Conservation (phyloP, 2,888 invertebrate genomes). For the Rhopalosiphum nymphaeae region DNA sequence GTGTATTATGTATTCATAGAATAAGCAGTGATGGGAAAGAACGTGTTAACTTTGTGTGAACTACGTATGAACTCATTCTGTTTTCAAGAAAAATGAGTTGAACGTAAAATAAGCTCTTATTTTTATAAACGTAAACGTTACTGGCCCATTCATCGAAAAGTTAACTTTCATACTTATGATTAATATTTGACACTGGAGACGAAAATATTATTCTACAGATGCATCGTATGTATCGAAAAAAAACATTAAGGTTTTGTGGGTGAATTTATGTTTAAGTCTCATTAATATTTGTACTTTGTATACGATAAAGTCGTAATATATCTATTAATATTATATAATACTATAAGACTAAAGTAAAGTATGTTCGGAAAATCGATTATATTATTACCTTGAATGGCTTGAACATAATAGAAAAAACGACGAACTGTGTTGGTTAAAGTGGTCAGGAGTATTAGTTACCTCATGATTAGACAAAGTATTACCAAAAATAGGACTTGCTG, state of each 20-base stretch:
- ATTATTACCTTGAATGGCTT: background rate
- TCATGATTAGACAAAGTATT: too few relatives aligned
- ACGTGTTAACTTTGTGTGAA: background rate
- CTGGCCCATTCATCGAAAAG: background rate
- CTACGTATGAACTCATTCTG: background rate
- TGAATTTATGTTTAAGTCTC: too few relatives aligned
- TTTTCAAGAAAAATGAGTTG: background rate
- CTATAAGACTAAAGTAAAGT: background rate
- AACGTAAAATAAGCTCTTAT: background rate
- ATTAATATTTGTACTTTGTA: too few relatives aligned
- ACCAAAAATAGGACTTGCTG: too few relatives aligned
- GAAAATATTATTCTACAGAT: too few relatives aligned
- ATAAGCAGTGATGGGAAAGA: background rate
- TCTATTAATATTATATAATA: background rate
- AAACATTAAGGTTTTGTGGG: too few relatives aligned
- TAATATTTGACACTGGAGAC: background rate
- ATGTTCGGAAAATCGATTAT: background rate
- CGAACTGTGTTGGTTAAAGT: too few relatives aligned
- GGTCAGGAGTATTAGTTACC: too few relatives aligned
- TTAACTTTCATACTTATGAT: background rate
- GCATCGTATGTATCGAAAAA: too few relatives aligned
- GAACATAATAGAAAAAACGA: too few relatives aligned
- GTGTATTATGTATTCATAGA: background rate
- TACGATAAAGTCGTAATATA: too few relatives aligned
- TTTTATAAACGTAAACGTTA: background rate